Conservation (phyloP, 2,113 vertebrate species). For the Axis porcinus region DNA sequence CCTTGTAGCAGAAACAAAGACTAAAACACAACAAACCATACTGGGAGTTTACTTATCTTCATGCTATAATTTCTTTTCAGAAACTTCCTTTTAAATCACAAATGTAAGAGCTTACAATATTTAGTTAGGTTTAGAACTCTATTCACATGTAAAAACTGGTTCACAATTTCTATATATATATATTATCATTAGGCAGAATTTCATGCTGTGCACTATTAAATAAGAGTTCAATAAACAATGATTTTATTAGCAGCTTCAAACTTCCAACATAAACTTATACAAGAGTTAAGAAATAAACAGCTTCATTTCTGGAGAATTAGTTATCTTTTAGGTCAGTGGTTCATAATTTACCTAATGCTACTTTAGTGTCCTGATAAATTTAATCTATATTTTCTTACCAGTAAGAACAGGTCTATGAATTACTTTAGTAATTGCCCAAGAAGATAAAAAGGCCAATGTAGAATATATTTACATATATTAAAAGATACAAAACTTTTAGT, state of each 20-base stretch:
- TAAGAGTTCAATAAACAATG: constrained; percentile 11
- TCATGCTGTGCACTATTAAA: neutral
- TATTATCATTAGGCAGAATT: neutral
- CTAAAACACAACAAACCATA: neutral
- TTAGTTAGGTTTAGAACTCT: neutral
- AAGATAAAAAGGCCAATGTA: constrained; percentile 58
- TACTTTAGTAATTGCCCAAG: constrained; percentile 56
- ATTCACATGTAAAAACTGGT: neutral
- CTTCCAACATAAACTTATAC: constrained; percentile 37
- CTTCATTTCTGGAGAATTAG: constrained; percentile 48
- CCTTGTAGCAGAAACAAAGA: neutral
- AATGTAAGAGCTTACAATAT: neutral
- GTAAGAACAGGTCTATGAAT: constrained; percentile 61
- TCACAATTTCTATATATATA: neutral
- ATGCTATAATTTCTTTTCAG: neutral
- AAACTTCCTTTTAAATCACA: constrained; percentile 1
- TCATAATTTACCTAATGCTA: constrained; percentile 56
- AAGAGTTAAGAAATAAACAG: constrained; percentile 33
- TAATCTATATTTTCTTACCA: constrained; percentile 62
- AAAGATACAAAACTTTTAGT: constrained; percentile 54
- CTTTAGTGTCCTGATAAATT: constrained; percentile 59
- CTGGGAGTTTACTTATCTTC: neutral
- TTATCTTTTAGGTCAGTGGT: constrained; percentile 45
- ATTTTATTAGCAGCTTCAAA: constrained; percentile 15
- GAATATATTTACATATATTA: constrained; percentile 68